Evolutionary conservation across 1,140 invertebrate species (phyloP), one percentile per base, ranked within the genome.

Genomic region (Acromyrmex charruanus): DNA sequence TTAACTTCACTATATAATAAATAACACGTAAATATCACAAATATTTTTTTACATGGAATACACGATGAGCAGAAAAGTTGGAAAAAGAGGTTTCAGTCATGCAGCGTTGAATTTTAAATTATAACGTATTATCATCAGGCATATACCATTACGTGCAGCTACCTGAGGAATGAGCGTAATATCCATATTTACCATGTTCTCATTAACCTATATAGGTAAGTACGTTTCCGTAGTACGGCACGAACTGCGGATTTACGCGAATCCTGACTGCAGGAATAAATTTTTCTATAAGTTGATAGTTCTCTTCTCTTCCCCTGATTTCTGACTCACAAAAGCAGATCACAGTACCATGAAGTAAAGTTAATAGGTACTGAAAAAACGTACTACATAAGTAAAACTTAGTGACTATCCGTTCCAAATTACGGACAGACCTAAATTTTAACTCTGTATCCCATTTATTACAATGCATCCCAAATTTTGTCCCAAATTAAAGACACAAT

Each of bases 101-200:
- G 25, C 51, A 35, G 31, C 31, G 31, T 10, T 55, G 55, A 84
- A 74, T 39, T 59, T 84, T 84, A 84, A 61, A 18, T 84, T 25
- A 25, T 61, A 1, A 14, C 68, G 21, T 74, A 55, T 74, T 82
- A 61, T 61, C 35, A 59, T 28, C 28, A 53, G 58, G 51, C 21
- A 79, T 49, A 1, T 49, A 55, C 14, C 9, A 68, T 85, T 68
- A 80, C 51, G 49, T 77, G 25, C 51, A 85, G 21, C 61, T 77
- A 66, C 49, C 49, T 39, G 61, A 55, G 14, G 74, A 85, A 65
- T 86, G 21, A 35, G 35, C 25, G 1, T 5, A 65, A 16, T 25
- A 49, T 39, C 44, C 66, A 39, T 80, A 25, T 80, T 79, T 81
- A 59, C 44, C 63, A 9, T 49, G 16, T 25, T 59, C 53, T 44